Evolutionary conservation across 2,113 vertebrate genomes (phyloP), one percentile per base, ranked within the genome.

Genomic region (Ellobius talpinus): DNA sequence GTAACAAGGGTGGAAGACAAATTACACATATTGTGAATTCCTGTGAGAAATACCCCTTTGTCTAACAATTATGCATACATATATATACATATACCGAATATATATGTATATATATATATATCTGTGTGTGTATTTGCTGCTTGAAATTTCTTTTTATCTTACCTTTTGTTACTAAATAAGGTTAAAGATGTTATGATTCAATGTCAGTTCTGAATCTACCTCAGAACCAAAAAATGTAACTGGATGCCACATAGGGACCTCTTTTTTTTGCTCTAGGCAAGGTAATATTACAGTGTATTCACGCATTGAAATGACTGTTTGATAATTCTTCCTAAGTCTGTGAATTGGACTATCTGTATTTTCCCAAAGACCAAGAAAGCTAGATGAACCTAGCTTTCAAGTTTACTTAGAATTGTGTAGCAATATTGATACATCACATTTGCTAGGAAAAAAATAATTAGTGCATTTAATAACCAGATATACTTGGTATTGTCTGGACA

Each of bases 21-120:
- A 93, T 96, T 79, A 24, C 16, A 94, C 50, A 65, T 74, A 93
- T 50, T 92, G 21, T 36, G 63, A 92, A 93, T 94, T 97, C n/a
- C 65, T 87, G 6, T 79, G 79, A 92, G 90, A 92, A 96, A 90
- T 88, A 14, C 26, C 23, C 84, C 61, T 96, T 72, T 85, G 17
- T 33, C 24, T 68, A 87, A 31, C 10, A 90, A 95, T 42, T 90
- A 79, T 50, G 12, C 55, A 58, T 58, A 19, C 17, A 58, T 58
- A 58, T 58, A 47, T 47, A 19, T 58, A 58, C 17, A 58, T 58
- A 58, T 58, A 19, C 55, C 55, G 1, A 58, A 58, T 66, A 10
- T 45, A 45, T 65, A 36, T 55, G 0, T 66, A 10, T 65, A 10
- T 65, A 10, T 63, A 21, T 65, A 21, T 63, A 21, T 63, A 2